Conservation (phyloP, 2,797 vertebrate species). For the Sebastes umbrosus region DNA sequence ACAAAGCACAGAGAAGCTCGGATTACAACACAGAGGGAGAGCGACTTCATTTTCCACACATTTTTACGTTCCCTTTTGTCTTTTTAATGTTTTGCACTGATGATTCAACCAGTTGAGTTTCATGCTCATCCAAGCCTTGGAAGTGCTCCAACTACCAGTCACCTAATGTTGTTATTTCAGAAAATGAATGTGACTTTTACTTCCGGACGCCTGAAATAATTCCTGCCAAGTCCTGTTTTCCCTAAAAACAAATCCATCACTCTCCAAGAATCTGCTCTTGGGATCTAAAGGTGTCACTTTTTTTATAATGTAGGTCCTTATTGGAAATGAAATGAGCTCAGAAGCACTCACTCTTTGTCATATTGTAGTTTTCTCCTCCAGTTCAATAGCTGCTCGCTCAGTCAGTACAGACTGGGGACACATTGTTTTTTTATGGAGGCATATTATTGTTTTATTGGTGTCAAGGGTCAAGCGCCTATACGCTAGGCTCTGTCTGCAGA, state of each 20-base stretch:
- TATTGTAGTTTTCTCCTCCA: constrained; percentile 12
- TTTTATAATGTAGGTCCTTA: neutral
- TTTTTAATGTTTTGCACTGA: neutral
- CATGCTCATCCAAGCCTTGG: neutral
- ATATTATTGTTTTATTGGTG: constrained; percentile 68
- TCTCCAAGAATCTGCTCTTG: neutral
- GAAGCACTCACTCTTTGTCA: constrained; percentile 3
- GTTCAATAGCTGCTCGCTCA: constrained; percentile 44
- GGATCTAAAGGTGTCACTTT: neutral
- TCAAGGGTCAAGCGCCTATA: constrained; percentile 68
- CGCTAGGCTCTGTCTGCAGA: constrained; percentile 52
- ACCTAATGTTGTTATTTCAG: neutral
- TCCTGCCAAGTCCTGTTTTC: neutral
- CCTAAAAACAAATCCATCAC: neutral
- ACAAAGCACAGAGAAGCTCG: too few species aligned
- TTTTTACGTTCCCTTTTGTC: neutral
- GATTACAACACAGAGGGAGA: too few species aligned
- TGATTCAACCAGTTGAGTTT: neutral
- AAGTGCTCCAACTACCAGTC: neutral
- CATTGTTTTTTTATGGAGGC: constrained; percentile 59
- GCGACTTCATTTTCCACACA: too few species aligned
- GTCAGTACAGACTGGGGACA: constrained; percentile 36
- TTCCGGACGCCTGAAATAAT: neutral
- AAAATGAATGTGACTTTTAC: neutral
- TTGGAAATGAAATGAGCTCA: constrained; percentile 3